Conservation (phyloP, 1,140 invertebrate genomes). For the Zaprionus lachaisei region DNA sequence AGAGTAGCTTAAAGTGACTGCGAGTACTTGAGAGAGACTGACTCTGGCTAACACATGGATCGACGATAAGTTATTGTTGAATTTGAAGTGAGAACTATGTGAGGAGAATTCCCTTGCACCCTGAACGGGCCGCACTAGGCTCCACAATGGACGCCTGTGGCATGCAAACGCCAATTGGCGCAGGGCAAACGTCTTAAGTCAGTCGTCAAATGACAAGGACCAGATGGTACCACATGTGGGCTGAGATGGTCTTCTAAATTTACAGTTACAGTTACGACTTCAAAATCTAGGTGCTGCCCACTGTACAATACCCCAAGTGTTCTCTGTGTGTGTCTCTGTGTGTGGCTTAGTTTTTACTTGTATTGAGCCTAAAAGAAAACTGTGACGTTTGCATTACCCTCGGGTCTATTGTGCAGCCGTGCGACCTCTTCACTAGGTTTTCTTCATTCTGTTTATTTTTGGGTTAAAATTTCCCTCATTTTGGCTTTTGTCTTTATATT, state of each 20-base stretch:
- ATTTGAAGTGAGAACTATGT: neutral
- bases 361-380: neutral
- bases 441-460: conserved; percentile 34
- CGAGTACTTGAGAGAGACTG: neutral
- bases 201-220: conserved; percentile 16
- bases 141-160: conserved; percentile 72
- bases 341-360: neutral
- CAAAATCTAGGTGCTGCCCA: conserved; percentile 42
- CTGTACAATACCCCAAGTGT: conserved; percentile 18
- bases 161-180: conserved; percentile 53
- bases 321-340: neutral
- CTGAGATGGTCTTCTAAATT: conserved; percentile 18
- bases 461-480: conserved; percentile 8
- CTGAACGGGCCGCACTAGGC: conserved; percentile 58
- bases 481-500: conserved; percentile 80
- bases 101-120: conserved; percentile 43
- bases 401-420: conserved; percentile 76
- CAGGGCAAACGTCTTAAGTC: neutral
- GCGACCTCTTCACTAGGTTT: conserved; percentile 76
- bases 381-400: conserved; percentile 64
- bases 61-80: neutral
- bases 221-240: conserved; percentile 25
- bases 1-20: neutral
- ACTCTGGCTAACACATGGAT: neutral
- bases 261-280: conserved; percentile 34